Conservation (phyloP, 2,113 vertebrate species). For the Tenrec ecaudatus region DNA sequence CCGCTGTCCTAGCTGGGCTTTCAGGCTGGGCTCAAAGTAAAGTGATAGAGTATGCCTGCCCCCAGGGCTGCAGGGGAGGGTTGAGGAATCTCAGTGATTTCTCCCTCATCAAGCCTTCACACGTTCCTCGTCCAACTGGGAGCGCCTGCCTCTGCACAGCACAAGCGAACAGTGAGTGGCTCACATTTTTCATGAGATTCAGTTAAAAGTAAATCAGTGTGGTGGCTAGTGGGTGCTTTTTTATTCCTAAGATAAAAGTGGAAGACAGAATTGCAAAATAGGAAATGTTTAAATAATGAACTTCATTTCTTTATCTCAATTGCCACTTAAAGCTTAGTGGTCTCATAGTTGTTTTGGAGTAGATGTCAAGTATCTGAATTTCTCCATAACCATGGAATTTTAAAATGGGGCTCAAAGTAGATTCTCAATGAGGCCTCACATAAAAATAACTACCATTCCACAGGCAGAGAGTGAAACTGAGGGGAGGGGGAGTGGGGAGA, state of each 20-base stretch:
- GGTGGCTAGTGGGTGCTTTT: not conserved
- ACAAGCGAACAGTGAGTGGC: not conserved
- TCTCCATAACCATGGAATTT: not conserved
- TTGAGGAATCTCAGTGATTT: not conserved
- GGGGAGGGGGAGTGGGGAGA: not conserved
- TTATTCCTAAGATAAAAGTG: not conserved
- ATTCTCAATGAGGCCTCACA: not conserved
- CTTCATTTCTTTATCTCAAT: not conserved
- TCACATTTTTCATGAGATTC: not conserved
- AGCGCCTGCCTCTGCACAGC: not conserved
- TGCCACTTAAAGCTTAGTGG: not conserved
- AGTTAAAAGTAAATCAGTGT: slow-evolving; percentile 32
- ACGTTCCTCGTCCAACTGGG: not conserved
- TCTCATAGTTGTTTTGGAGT: slow-evolving; percentile 38
- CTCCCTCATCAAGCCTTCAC: slow-evolving; percentile 3
- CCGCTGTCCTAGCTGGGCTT: not conserved
- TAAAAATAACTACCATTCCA: slow-evolving; percentile 11
- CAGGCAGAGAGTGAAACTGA: not conserved
- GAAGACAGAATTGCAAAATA: not conserved
- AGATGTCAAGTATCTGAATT: slow-evolving; percentile 35
- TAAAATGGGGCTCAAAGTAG: not conserved
- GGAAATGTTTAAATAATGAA: slow-evolving; percentile 11
- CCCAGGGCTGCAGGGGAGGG: not conserved
- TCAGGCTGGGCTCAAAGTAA: not conserved
- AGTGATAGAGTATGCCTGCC: not conserved